phyloP scores from a whole-genome alignment of 2,113 vertebrate species.

The Capricornis sumatraensis region DNA sequence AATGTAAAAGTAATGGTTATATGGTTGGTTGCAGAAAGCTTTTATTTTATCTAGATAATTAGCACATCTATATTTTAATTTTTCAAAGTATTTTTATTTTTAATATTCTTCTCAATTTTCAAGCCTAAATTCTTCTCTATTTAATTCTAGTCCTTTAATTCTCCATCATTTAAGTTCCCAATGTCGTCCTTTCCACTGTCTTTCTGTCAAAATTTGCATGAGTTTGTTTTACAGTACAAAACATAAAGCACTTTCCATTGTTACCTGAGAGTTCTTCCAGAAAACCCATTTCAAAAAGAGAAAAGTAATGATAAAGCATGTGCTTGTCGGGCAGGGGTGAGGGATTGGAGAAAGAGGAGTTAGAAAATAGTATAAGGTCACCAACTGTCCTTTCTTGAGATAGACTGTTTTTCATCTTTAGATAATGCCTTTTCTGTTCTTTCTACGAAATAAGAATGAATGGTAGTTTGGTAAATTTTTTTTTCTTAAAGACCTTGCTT shows the following conservation, averaged over 20 bases:
- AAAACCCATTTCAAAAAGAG: background rate
- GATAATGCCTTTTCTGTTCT: slow-evolving; percentile 16
- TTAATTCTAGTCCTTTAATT: slow-evolving; percentile 9
- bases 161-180: slow-evolving; percentile 9
- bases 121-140: slow-evolving; percentile 14
- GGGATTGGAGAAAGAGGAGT: background rate
- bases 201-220: slow-evolving; percentile 13
- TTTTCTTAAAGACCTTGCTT: slow-evolving; percentile 17
- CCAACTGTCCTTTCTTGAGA: slow-evolving; percentile 9
- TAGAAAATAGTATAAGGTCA: background rate
- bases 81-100: background rate
- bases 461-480: background rate
- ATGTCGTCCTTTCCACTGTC: background rate
- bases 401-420: background rate
- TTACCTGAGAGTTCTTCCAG: slow-evolving; percentile 14
- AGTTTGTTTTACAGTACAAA: slow-evolving; percentile 35
- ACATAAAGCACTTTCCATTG: background rate
- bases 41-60: slow-evolving; percentile 34
- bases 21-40: background rate
- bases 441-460: slow-evolving; percentile 9
- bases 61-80: background rate
- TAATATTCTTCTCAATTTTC: slow-evolving; percentile 25
- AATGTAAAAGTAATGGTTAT: background rate
- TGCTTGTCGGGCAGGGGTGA: background rate
- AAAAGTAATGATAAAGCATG: background rate